Base-by-base conservation (phyloP, 2,113 vertebrate species). In the Mus musculus region DNA sequence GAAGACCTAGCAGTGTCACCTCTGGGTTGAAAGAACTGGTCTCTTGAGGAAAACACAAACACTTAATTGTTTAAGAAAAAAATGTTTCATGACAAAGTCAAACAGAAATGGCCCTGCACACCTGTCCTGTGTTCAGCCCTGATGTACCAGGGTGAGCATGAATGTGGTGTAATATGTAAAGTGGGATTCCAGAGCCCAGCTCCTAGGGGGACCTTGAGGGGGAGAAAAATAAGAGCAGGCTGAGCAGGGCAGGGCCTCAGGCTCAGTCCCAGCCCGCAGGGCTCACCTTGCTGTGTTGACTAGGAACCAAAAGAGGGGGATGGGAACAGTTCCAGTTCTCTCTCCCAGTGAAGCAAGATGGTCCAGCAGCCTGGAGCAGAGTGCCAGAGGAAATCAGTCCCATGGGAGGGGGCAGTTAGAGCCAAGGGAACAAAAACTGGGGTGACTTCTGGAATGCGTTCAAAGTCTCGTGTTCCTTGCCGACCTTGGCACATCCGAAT, bases 91-190 rank as follows among this genome's bases (percentile, higher is more conserved):
- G 11, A 6, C 3, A 16, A 75, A 11, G 36, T 42, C 71, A 24
- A 13, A 24, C 36, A 36, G 3, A n/a, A 11, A 22, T 22, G 7
- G 13, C 20, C 12, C 1, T 2, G 0, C 59, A 19, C 22, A 5
- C 22, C 5, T 22, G 0, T 3, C 0, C 8, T 14, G 9, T 30
- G 14, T 59, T 56, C 54, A 33, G 39, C 26, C 17, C 22, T 11
- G 46, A 22, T 19, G 46, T 33, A 6, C 22, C 49, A n/a, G 8
- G 9, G 33, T 33, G 59, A 26, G 10, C 7, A 7, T 28, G 67
- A n/a, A 13, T 36, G n/a, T 61, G n/a, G 81, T 28, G 56, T 72
- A 20, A 20, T 28, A 5, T 20, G 7, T 20, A 22, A 10, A 12
- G 52, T 28, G 36, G 19, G 36, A 13, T 52, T 56, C 72, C 30